phyloP scores from a whole-genome alignment of 2,888 invertebrate species.

The Lathronympha strigana region DNA sequence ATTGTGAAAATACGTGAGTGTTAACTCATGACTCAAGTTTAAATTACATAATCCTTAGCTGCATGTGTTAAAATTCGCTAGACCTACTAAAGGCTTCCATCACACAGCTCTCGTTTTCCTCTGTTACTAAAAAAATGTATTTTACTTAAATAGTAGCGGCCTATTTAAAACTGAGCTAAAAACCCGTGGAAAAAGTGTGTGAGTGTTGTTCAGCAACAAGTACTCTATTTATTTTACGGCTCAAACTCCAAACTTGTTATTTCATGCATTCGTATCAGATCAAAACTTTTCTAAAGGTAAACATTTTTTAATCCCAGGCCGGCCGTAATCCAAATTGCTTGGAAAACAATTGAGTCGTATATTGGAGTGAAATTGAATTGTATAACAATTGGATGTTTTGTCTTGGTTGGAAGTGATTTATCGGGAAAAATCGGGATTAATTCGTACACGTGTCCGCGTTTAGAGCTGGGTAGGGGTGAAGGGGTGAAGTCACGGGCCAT shows the following conservation, averaged over 20 bases:
- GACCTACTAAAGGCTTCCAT: slow-evolving; percentile 1
- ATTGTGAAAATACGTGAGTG: no score
- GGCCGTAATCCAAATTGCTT: slow-evolving; percentile 46
- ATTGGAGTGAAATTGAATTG: slow-evolving; percentile 56
- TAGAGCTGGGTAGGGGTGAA: slow-evolving; percentile 71
- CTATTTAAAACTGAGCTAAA: slow-evolving; percentile 2
- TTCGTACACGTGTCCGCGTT: slow-evolving; percentile 80
- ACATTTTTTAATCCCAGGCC: slow-evolving; percentile 36
- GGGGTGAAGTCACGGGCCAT: slow-evolving; percentile 46
- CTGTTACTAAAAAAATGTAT: background rate
- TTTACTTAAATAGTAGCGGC: background rate
- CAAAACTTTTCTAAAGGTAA: slow-evolving; percentile 9
- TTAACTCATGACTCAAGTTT: no score
- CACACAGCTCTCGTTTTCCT: background rate
- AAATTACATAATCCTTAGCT: no score
- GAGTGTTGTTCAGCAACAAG: background rate
- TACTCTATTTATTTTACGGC: background rate
- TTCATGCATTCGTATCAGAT: slow-evolving; percentile 8
- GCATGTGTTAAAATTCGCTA: background rate
- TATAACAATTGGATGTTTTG: slow-evolving; percentile 63
- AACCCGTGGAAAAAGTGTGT: slow-evolving; percentile 4
- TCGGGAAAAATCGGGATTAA: slow-evolving; percentile 77
- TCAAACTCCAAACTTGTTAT: slow-evolving; percentile 1
- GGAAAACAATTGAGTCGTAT: slow-evolving; percentile 51
- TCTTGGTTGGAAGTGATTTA: slow-evolving; percentile 52